A percentile compares a stretch with the other conserved stretches of the same genome.
Evolutionary conservation across 2,797 vertebrate species (phyloP).

Genomic region (Rhodeus uyekii): DNA sequence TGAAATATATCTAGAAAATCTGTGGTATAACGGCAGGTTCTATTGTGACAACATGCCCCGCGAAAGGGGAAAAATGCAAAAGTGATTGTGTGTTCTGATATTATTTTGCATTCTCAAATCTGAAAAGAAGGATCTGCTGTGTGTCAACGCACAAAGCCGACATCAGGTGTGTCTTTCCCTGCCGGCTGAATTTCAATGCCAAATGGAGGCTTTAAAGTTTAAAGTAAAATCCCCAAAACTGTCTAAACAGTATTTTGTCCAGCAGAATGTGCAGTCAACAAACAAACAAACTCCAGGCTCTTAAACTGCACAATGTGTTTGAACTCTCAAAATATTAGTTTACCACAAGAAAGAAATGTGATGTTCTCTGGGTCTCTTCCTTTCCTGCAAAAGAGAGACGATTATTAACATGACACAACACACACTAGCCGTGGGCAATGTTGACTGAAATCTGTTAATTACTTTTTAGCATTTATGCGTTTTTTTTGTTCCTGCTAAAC

Average conservation of each 20-base stretch:
- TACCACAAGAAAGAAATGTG: background rate
- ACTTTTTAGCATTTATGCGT: background rate
- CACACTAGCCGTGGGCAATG: background rate
- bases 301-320: background rate
- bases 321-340: background rate
- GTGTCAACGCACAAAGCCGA: too few species aligned
- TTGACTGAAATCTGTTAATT: slow-evolving; percentile 8
- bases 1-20: too few species aligned
- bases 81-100: slow-evolving; percentile 14
- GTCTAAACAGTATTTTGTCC: slow-evolving; percentile 17
- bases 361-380: background rate
- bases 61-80: background rate
- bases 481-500: background rate
- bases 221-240: background rate
- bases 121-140: background rate
- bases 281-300: background rate
- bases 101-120: slow-evolving; percentile 36
- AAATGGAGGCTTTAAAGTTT: background rate
- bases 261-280: background rate
- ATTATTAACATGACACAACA: slow-evolving; percentile 21
- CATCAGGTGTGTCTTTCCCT: slow-evolving; percentile 10
- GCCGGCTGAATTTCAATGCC: slow-evolving; percentile 39
- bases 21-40: background rate
- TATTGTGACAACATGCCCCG: background rate
- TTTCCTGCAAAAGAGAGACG: background rate